A percentile compares a stretch with the other conserved stretches of the same genome.
phyloP scores from a whole-genome alignment of 2,888 invertebrate genomes.

The Halocaridina rubra region DNA sequence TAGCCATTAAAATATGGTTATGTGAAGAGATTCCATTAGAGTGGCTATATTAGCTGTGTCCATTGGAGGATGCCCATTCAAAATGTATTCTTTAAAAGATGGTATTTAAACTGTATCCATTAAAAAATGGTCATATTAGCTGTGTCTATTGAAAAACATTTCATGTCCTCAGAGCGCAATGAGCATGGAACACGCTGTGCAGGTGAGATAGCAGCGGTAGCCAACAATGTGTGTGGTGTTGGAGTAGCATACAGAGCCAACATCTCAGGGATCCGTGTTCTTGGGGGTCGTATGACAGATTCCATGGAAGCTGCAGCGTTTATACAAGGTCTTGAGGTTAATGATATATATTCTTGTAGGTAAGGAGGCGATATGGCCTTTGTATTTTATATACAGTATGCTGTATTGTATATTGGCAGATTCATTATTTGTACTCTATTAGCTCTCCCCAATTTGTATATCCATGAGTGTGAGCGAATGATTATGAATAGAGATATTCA shows the following conservation, averaged over 20 bases:
- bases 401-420: no score
- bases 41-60: no score
- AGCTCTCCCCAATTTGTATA: no score
- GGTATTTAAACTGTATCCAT: neutral
- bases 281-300: conserved; percentile 70
- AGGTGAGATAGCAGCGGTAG: conserved; percentile 69
- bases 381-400: no score
- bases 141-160: neutral
- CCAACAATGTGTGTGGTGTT: conserved; percentile 69
- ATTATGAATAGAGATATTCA: no score
- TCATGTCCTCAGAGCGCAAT: conserved; percentile 43
- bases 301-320: conserved; percentile 68
- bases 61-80: no score
- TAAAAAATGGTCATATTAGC: neutral
- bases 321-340: conserved; percentile 46
- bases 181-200: conserved; percentile 69
- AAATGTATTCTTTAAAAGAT: neutral
- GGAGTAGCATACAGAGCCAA: conserved; percentile 68
- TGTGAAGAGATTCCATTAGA: neutral
- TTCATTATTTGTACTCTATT: no score
- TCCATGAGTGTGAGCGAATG: no score
- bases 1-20: neutral
- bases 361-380: no score
- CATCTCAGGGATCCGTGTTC: conserved; percentile 67
- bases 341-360: conserved; percentile 62